phyloP scores from a whole-genome alignment of 2,797 vertebrate genomes.

The Intellagama lesueurii region DNA sequence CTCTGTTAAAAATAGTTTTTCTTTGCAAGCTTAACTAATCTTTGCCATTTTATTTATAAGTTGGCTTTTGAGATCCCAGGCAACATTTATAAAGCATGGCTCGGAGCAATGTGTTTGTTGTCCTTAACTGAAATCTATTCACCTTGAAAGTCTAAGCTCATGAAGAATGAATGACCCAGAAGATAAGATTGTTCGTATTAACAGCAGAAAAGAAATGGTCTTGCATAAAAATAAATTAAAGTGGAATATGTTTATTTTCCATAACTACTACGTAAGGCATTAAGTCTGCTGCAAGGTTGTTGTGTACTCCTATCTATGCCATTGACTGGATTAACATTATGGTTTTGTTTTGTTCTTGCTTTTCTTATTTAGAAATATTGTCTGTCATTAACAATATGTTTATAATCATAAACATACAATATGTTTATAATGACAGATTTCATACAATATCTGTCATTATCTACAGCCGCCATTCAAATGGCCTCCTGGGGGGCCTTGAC shows the following conservation, averaged over 20 bases:
- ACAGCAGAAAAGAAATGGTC: constrained; percentile 59
- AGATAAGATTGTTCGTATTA: constrained; percentile 74
- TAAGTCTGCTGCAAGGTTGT: no score
- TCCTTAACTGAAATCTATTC: constrained; percentile 68
- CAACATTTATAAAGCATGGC: constrained; percentile 67
- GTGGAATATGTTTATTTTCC: constrained; percentile 44
- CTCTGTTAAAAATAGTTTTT: constrained; percentile 60
- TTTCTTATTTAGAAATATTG: not conserved
- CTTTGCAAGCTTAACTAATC: constrained; percentile 56
- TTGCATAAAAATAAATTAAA: constrained; percentile 64
- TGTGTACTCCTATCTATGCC: not conserved
- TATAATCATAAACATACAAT: no score
- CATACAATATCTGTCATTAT: no score
- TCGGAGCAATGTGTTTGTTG: constrained; percentile 70
- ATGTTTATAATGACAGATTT: no score
- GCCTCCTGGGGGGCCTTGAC: no score
- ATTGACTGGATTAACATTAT: not conserved
- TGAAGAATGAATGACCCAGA: constrained; percentile 67
- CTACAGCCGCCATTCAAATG: no score
- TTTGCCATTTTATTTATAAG: constrained; percentile 73
- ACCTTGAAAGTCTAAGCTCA: constrained; percentile 71
- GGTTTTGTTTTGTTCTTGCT: not conserved
- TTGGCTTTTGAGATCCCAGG: constrained; percentile 58
- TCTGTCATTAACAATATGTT: not conserved
- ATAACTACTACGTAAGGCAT: not conserved